These are phyloP conservation scores for Drosophila vallismaia DNA, from an alignment of 2,888 invertebrate species.

Conservation along the genomic window DNA sequence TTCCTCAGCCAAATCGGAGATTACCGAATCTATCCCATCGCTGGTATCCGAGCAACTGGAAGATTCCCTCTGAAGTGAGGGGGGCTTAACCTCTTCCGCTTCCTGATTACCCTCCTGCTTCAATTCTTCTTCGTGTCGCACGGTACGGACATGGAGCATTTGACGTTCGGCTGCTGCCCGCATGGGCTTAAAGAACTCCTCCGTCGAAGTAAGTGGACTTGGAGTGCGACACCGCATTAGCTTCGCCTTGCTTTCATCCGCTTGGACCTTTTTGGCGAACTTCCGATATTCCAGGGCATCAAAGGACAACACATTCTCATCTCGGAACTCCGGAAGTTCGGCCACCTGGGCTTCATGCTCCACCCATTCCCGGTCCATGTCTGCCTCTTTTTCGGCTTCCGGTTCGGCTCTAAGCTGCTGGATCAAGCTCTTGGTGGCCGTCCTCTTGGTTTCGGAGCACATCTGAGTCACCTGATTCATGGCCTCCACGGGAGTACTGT, in stretches of 20 bases:
- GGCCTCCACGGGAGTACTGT: conserved; percentile 78
- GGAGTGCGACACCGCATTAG: conserved; percentile 66
- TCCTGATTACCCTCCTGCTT: conserved; percentile 52
- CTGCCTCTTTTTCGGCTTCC: conserved; percentile 58
- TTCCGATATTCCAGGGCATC: conserved; percentile 49
- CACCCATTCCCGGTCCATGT: conserved; percentile 55
- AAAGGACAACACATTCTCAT: conserved; percentile 24
- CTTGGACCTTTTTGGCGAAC: conserved; percentile 52
- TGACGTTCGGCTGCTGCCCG: conserved; percentile 74
- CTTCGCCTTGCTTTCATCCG: conserved; percentile 62
- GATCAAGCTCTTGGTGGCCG: conserved; percentile 54
- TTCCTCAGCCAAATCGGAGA: conserved; percentile 81
- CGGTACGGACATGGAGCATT: conserved; percentile 68
- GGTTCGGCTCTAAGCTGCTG: conserved; percentile 47
- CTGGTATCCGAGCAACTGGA: conserved; percentile 81
- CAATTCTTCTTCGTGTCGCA: conserved; percentile 77
- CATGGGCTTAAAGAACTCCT: conserved; percentile 73
- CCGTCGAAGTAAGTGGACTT: conserved; percentile 68
- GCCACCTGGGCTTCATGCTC: conserved; percentile 17
- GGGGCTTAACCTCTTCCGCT: conserved; percentile 3
- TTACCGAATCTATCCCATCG: conserved; percentile 81
- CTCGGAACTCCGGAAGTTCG: neutral
- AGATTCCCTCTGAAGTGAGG: conserved; percentile 62
- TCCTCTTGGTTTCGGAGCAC: conserved; percentile 52
- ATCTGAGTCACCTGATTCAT: conserved; percentile 61